These are phyloP conservation scores for Metopia argyrocephala DNA, from an alignment of 2,888 invertebrate species.

Conservation along the genomic window DNA sequence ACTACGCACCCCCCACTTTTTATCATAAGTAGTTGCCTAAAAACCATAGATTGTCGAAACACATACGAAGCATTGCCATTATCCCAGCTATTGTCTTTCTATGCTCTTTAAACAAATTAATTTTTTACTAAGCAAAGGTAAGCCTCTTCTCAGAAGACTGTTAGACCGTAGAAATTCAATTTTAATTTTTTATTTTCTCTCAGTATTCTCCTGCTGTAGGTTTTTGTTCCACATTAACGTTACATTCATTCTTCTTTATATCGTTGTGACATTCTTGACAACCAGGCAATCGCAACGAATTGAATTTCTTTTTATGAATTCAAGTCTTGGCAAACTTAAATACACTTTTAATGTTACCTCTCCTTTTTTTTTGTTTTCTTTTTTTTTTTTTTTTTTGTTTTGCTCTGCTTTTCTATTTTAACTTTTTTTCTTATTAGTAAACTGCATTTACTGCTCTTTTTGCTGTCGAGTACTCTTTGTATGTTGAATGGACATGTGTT, in stretches of 20 bases:
- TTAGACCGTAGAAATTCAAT: no score
- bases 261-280: not conserved
- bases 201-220: not conserved
- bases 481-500: not conserved
- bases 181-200: not conserved
- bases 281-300: not conserved
- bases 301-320: conserved; percentile 1
- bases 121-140: no score
- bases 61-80: no score
- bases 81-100: no score
- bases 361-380: conserved; percentile 13
- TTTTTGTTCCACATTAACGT: not conserved
- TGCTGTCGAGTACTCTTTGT: not conserved
- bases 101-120: no score
- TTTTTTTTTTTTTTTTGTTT: conserved; percentile 3
- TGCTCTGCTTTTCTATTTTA: conserved; percentile 1
- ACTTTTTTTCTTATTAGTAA: not conserved
- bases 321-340: conserved; percentile 18
- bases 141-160: not conserved
- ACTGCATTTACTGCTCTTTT: not conserved
- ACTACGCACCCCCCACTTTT: no score
- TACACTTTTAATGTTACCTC: no score
- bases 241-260: not conserved
- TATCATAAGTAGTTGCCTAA: no score
- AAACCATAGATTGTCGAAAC: no score